Base-by-base conservation (phyloP, 2,113 vertebrate species). In the Xiphias gladius region DNA sequence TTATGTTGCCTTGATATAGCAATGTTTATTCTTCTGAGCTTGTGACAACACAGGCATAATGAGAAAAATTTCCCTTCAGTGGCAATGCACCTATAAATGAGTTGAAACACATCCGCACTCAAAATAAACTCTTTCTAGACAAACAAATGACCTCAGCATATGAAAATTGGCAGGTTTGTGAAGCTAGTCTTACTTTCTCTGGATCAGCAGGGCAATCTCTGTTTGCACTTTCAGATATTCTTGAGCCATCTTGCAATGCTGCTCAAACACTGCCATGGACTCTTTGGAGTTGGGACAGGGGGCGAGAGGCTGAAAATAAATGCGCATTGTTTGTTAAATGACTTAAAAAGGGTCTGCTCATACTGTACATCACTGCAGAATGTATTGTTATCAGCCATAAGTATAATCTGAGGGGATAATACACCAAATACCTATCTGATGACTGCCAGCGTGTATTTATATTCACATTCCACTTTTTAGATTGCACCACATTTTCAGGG, bases 191-290 rank as follows among this genome's bases (percentile, higher is more conserved):
- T 95, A 99, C 98, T 99, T 99, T 88, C 98, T 97, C 92, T 99
- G 98, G 88, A 99, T 95, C 79, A 99, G 95, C 92, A 99, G 95
- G 61, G 98, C 97, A 26, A 99, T 99, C 96, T 99, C 98, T 5
- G 98, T 99, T 88, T 99, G 98, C 72, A 99, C 98, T 95, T 99
- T 99, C 96, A 99, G 97, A 90, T 99, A 99, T 83, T 99, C 98
- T 92, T 99, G 98, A 76, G 98, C 98, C 98, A 99, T 99, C 95
- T 99, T 99, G 95, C 98, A 99, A 94, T 99, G 98, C 90, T 99
- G 98, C 92, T 99, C 98, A 93, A 99, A 99, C 83, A 99, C 98
- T 75, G 98, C 97, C 98, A 99, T 99, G 82, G 98, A 99, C 94
- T 99, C 98, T 97, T 99, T 99, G 92, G 98, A 99, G 96, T 99